Conservation (phyloP, 2,888 invertebrate species). For the Cephus pygmeus region DNA sequence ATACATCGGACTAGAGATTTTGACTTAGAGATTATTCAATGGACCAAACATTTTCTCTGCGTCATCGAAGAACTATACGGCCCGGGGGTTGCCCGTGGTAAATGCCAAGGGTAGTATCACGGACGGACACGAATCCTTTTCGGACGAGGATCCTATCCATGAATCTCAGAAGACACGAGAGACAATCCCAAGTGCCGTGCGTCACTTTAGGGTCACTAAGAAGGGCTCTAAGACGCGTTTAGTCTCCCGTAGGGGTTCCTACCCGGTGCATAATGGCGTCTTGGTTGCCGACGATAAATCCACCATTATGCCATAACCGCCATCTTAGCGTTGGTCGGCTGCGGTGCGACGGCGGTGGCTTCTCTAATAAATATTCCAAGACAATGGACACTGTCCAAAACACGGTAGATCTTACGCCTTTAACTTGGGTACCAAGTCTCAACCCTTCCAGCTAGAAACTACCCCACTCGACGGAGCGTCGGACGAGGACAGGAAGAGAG, state of each 20-base stretch:
- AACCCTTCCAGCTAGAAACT: slow-evolving; percentile 40
- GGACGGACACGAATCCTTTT: no score
- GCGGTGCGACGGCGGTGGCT: slow-evolving; percentile 40
- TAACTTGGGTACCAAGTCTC: slow-evolving; percentile 57
- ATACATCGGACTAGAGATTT: no score
- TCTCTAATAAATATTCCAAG: slow-evolving; percentile 63
- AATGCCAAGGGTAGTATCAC: no score
- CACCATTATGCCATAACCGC: slow-evolving; percentile 35
- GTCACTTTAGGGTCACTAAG: slow-evolving; percentile 10
- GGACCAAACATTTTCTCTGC: no score
- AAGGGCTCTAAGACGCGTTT: slow-evolving; percentile 12
- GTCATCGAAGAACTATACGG: no score
- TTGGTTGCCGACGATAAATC: slow-evolving; percentile 37
- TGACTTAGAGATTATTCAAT: no score
- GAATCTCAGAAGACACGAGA: background rate
- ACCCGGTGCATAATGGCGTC: slow-evolving; percentile 16
- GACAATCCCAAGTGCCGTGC: background rate
- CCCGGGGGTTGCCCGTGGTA: no score
- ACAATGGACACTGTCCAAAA: slow-evolving; percentile 67
- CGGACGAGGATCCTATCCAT: background rate
- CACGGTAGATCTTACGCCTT: slow-evolving; percentile 64
- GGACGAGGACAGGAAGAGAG: slow-evolving; percentile 17
- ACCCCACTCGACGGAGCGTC: slow-evolving; percentile 8
- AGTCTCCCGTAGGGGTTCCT: slow-evolving; percentile 14
- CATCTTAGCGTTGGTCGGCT: slow-evolving; percentile 14